Base-by-base conservation (phyloP, 1,140 invertebrate species). In the Neoseiulus cucumeris region DNA sequence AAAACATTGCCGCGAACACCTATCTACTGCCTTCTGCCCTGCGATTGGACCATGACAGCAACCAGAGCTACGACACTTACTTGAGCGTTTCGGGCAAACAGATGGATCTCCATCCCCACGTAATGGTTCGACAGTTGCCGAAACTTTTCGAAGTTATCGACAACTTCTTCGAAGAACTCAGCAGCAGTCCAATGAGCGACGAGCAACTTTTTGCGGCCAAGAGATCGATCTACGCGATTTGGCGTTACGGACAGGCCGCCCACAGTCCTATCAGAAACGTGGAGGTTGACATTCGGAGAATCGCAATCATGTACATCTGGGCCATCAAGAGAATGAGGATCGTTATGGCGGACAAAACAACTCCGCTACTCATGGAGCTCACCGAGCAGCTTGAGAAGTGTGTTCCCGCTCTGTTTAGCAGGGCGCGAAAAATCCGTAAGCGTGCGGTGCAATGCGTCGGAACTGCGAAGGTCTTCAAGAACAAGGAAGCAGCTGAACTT, bases 191-290 rank as follows among this genome's bases (percentile, higher is more conserved):
- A 5, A 17, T 59, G 17, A 59, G 17, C 33, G 51, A 59, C 51
- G 25, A 59, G 22, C 51, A 59, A 20, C 51, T 59, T 25, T 25
- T 59, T 14, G 51, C 51, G 33, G 51, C 51, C 51, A 59, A 59
- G 51, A 25, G 51, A 29, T 29, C 12, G 6, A 4, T 59, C 14
- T 59, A 59, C 9, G 51, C 25, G 14, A 14, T 59, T 6, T 59
- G 51, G 51, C 51, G 51, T 2, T 59, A 29, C 33, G 17, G 33
- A 59, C n/a, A 59, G 51, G 22, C 2, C 14, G 51, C 22, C 22
- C 25, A 59, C 9, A 12, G 14, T 17, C 51, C 51, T 1, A 33
- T 59, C 25, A 25, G 51, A 20, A 29, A 20, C 51, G 51, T 59
- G 2, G 51, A 59, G 1, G 12, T 25, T 4, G 51, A 59, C 22